A percentile compares a stretch with the other conserved stretches of the same genome.
Conservation (phyloP, 1,140 invertebrate species). For the Panagrolaimus sp. region DNA sequence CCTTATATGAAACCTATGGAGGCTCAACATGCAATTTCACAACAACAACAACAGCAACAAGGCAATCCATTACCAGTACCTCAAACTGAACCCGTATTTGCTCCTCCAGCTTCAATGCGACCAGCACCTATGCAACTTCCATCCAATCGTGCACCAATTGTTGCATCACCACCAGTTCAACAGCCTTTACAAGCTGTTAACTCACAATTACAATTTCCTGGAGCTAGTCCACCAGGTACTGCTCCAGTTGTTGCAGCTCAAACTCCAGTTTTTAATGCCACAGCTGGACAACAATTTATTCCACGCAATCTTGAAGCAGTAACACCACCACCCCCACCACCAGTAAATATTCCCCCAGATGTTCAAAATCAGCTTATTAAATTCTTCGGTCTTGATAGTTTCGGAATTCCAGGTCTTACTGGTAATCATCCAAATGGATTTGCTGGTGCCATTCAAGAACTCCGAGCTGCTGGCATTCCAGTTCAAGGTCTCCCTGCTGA, state of each 20-base stretch:
- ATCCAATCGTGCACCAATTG: background rate
- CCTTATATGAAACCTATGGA: slow-evolving; percentile 33
- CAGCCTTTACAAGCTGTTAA: background rate
- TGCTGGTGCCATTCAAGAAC: slow-evolving; percentile 55
- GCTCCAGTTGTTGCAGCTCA: slow-evolving; percentile 12
- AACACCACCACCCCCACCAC: slow-evolving; percentile 38
- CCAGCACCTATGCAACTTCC: background rate
- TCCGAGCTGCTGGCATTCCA: slow-evolving; percentile 56
- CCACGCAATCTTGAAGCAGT: slow-evolving; percentile 15
- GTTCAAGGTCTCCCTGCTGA: slow-evolving; percentile 53
- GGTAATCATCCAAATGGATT: slow-evolving; percentile 56
- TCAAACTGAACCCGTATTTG: background rate
- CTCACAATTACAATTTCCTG: background rate
- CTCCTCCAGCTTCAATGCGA: background rate
- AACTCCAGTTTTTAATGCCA: background rate
- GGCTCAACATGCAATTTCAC: slow-evolving; percentile 38
- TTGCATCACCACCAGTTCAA: background rate
- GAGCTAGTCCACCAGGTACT: background rate
- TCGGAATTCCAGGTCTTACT: slow-evolving; percentile 56
- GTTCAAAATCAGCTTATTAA: slow-evolving; percentile 58
- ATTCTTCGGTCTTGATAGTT: slow-evolving; percentile 56
- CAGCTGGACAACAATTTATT: slow-evolving; percentile 20
- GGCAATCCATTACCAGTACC: background rate
- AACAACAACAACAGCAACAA: slow-evolving; percentile 18
- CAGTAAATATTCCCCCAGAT: slow-evolving; percentile 57